A percentile compares a stretch with the other conserved stretches of the same genome.
These are phyloP conservation scores for Phoenicopterus ruber DNA, from an alignment of 2,113 vertebrate genomes.

Conservation along the genomic window DNA sequence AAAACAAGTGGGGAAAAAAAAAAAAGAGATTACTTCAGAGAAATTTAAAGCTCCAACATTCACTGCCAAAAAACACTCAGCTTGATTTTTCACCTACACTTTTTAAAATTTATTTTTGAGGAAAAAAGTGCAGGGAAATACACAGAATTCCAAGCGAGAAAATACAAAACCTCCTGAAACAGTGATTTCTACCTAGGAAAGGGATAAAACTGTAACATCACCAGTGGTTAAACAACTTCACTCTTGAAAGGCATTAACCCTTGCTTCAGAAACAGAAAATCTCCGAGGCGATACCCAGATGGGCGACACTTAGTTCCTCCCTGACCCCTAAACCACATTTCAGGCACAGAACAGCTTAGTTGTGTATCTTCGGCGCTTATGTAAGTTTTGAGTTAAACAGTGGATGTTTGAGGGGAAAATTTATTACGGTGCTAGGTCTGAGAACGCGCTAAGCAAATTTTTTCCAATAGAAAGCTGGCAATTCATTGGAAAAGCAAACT, in stretches of 20 bases:
- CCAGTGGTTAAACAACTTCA: too few relatives aligned
- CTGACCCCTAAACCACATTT: background rate
- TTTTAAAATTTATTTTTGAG: background rate
- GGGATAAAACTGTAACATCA: background rate
- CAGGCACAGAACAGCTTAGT: background rate
- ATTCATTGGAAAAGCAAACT: background rate
- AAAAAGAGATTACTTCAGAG: background rate
- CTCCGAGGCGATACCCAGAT: accelerated
- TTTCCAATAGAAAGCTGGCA: conserved; percentile 31
- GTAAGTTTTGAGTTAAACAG: background rate
- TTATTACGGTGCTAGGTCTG: background rate
- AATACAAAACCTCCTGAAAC: background rate
- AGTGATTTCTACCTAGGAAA: background rate
- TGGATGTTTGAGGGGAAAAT: background rate
- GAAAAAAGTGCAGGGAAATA: background rate
- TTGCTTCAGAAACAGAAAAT: background rate
- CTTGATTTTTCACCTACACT: background rate
- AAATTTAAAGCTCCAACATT: background rate
- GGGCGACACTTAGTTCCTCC: accelerated
- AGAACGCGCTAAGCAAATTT: background rate
- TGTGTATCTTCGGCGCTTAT: background rate
- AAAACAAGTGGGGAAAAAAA: background rate
- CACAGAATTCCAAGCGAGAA: background rate
- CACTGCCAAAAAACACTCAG: background rate
- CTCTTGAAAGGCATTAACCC: background rate